A percentile compares a stretch with the other conserved stretches of the same genome.
These are phyloP conservation scores for Meteorus sp. DNA, from an alignment of 1,140 invertebrate genomes.

Conservation along the genomic window DNA sequence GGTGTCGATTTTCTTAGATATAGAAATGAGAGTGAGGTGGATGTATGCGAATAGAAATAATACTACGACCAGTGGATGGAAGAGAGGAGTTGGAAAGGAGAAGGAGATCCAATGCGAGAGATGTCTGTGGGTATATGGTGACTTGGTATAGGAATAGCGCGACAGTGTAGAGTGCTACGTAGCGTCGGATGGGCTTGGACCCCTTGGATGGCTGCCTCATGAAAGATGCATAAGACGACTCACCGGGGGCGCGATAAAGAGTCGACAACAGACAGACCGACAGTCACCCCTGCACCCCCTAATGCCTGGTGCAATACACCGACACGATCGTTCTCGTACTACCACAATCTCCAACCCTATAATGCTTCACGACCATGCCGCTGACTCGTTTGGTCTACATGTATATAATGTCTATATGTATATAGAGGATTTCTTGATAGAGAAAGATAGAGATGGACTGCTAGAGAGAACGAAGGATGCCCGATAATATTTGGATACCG, in stretches of 20 bases:
- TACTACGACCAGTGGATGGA: constrained; percentile 11
- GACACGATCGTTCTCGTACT: constrained; percentile 29
- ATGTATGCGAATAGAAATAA: not conserved
- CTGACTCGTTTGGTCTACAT: not conserved
- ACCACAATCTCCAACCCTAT: constrained; percentile 20
- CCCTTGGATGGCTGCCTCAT: constrained; percentile 59
- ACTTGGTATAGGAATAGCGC: constrained; percentile 26
- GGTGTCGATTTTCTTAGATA: constrained; percentile 24
- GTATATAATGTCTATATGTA: not conserved
- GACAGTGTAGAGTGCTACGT: constrained; percentile 36
- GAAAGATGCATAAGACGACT: constrained; percentile 63
- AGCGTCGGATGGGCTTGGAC: constrained; percentile 46
- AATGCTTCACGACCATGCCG: not conserved
- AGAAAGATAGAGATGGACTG: too few species aligned
- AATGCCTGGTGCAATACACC: constrained; percentile 58
- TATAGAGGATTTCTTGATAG: not conserved
- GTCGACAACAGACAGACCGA: constrained; percentile 62
- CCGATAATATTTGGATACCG: constrained; percentile 34
- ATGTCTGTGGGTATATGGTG: not conserved
- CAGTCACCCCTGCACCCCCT: constrained; percentile 55
- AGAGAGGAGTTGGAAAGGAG: not conserved
- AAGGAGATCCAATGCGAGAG: constrained; percentile 13
- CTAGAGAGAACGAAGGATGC: not conserved
- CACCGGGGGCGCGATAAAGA: constrained; percentile 62
- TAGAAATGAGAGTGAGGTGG: constrained; percentile 13